A percentile compares a stretch with the other conserved stretches of the same genome.
Evolutionary conservation across 2,888 invertebrate species (phyloP).

Genomic region (Sthenelais limicola): DNA sequence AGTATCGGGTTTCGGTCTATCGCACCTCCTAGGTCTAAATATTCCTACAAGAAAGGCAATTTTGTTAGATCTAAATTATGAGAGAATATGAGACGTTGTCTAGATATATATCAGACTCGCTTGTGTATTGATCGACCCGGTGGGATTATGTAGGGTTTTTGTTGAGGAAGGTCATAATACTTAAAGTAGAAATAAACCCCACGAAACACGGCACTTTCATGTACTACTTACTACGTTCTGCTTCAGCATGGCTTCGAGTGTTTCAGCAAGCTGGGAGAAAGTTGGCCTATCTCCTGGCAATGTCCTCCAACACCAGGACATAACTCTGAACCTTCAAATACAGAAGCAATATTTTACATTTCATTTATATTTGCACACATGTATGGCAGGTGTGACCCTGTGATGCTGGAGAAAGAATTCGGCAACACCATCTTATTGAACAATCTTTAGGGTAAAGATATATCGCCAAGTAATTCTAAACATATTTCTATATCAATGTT

Average conservation of each 20-base stretch:
- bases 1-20: constrained; percentile 8
- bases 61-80: too few species aligned
- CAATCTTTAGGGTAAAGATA: too few species aligned
- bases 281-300: constrained; percentile 46
- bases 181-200: too few species aligned
- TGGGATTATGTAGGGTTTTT: background rate
- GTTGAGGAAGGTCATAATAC: background rate
- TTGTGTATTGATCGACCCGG: background rate
- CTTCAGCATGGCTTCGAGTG: constrained; percentile 48
- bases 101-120: background rate
- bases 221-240: constrained; percentile 46
- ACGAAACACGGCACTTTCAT: too few species aligned
- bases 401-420: too few species aligned
- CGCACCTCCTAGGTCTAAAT: constrained; percentile 38
- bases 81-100: too few species aligned
- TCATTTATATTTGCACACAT: background rate
- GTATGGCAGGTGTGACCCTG: too few species aligned
- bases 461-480: too few species aligned
- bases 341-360: background rate
- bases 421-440: too few species aligned
- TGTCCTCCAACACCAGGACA: constrained; percentile 49
- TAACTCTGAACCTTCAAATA: constrained; percentile 48
- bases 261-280: constrained; percentile 47
- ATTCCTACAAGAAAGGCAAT: constrained; percentile 22
- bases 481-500: too few species aligned